These are phyloP conservation scores for Pristionchus entomophagus DNA, from an alignment of 2,888 invertebrate species.

Conservation along the genomic window DNA sequence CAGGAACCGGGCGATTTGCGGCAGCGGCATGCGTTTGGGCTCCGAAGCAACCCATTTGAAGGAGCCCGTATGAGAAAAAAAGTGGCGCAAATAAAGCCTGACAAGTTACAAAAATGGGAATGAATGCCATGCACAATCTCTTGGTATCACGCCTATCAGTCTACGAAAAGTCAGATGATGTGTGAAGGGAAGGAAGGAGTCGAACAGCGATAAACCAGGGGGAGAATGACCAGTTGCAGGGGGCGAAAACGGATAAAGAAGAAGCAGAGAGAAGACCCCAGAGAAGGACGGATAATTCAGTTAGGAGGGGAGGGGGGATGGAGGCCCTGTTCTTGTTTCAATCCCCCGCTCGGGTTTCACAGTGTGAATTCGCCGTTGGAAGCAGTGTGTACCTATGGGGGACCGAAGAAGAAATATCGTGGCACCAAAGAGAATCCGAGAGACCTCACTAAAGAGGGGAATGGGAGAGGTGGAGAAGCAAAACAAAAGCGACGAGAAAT, in stretches of 20 bases:
- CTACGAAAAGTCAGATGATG: neutral
- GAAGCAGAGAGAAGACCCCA: neutral
- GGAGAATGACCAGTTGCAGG: conserved; percentile 1
- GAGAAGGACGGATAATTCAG: conserved; percentile 40
- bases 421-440: neutral
- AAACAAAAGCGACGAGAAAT: conserved; percentile 35
- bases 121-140: too few relatives aligned
- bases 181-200: neutral
- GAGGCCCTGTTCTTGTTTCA: conserved; percentile 31
- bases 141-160: too few relatives aligned
- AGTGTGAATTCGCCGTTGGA: conserved; percentile 1
- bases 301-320: conserved; percentile 10
- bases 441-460: neutral
- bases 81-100: too few relatives aligned
- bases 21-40: too few relatives aligned
- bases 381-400: neutral
- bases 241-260: conserved; percentile 9
- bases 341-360: neutral
- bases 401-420: neutral
- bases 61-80: too few relatives aligned
- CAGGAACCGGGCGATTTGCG: too few relatives aligned
- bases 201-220: neutral
- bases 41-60: too few relatives aligned
- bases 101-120: too few relatives aligned
- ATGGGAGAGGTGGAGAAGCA: neutral